A percentile compares a stretch with the other conserved stretches of the same genome.
Evolutionary conservation across 2,888 invertebrate genomes (phyloP).

Genomic region (Chrysopilus asiliformis): DNA sequence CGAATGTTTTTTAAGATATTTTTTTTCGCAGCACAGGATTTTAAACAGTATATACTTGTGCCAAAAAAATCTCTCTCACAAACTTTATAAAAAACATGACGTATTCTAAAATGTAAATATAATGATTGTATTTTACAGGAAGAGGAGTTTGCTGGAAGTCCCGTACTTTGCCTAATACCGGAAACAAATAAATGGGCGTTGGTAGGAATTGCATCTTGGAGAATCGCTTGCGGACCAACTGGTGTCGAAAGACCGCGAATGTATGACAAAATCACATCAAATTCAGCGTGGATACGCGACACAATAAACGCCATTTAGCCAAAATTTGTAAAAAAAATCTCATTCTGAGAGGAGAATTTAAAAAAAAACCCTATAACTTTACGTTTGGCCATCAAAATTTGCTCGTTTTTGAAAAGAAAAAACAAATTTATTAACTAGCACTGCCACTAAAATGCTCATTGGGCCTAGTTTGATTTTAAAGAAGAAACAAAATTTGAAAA

Average conservation of each 20-base stretch:
- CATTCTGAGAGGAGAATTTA: conserved; percentile 9
- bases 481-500: too few relatives aligned
- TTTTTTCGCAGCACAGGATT: too few relatives aligned
- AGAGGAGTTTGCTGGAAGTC: conserved; percentile 78
- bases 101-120: too few relatives aligned
- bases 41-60: too few relatives aligned
- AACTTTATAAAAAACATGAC: too few relatives aligned
- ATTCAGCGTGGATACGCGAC: conserved; percentile 73
- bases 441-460: conserved; percentile 6
- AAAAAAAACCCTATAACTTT: too few relatives aligned
- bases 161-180: conserved; percentile 65
- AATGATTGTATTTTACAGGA: conserved; percentile 40
- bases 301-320: conserved; percentile 44
- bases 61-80: too few relatives aligned
- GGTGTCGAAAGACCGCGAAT: conserved; percentile 66
- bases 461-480: conserved; percentile 1
- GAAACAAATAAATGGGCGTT: conserved; percentile 64
- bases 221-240: conserved; percentile 69
- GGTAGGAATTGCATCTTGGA: conserved; percentile 70
- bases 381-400: not conserved
- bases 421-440: conserved; percentile 2
- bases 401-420: not conserved
- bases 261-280: conserved; percentile 70
- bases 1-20: too few relatives aligned
- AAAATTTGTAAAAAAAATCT: conserved; percentile 11